phyloP scores from a whole-genome alignment of 2,113 vertebrate species.

The Podocnemis expansa region DNA sequence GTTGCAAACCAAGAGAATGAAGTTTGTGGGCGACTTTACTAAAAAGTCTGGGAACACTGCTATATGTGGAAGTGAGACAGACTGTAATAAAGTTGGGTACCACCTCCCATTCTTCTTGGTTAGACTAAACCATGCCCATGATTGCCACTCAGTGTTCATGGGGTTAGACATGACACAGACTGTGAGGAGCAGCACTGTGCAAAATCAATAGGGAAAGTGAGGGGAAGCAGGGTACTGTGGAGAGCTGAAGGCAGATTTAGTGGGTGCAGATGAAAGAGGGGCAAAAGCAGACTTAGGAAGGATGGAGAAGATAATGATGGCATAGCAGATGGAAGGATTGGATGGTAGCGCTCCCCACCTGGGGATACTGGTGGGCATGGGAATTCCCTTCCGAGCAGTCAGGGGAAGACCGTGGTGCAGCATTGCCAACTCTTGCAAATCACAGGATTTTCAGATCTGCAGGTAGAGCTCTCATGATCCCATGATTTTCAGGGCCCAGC shows the following conservation, averaged over 20 bases:
- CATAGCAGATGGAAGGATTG: neutral
- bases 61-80: neutral
- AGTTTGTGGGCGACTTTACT: neutral
- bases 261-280: neutral
- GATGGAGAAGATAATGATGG: neutral
- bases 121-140: neutral
- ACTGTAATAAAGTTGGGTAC: neutral
- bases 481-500: neutral
- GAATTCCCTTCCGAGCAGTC: neutral
- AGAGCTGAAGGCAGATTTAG: neutral
- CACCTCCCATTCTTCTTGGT: neutral
- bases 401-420: neutral
- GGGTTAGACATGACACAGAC: neutral
- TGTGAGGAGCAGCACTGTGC: neutral
- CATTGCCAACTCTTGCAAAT: neutral
- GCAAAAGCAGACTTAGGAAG: neutral
- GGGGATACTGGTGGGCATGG: neutral
- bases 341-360: neutral
- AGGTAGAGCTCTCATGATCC: neutral
- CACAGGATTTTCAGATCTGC: neutral
- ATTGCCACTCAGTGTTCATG: neutral
- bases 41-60: neutral
- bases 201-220: neutral
- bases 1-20: neutral
- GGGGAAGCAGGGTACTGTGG: neutral